Evolutionary conservation across 2,797 vertebrate species (phyloP), one percentile per base, ranked within the genome.

Genomic region (Neostethus bicornis): DNA sequence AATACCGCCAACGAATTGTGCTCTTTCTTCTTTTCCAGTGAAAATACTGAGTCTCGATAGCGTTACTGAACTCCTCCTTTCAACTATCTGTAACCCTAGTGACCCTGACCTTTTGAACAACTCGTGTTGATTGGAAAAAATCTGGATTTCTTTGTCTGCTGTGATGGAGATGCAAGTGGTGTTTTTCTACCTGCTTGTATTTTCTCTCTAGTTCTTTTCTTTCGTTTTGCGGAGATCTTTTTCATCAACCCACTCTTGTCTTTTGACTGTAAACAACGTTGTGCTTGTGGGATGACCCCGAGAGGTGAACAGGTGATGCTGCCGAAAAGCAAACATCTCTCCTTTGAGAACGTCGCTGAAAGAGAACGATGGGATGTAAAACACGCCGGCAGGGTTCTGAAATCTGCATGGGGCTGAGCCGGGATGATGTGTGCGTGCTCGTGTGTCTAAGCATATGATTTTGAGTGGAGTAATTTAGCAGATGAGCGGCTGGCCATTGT

Each of bases 401-500:
- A 67, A 61, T 39, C n/a, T 45, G 51, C n/a, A 31, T 48, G 46
- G 1, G 43, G 49, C 19, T 50, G 48, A 25, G 43, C n/a, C 11
- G 6, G 26, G 26, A n/a, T 25, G 17, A 20, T 42, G 54, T 48
- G 52, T 54, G 20, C 10, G 35, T 39, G 12, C 72, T 19, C 61
- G 66, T 78, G 73, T 60, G 59, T 61, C 43, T 50, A 26, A 83
- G 77, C 86, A 89, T 92, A 89, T 91, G 90, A 91, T 89, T 92
- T 89, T 87, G 84, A 90, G 86, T 84, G 75, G 75, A 91, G 87
- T 88, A 87, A 89, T 92, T 92, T 91, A 85, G 81, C 80, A 92
- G 90, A 92, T 91, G 91, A 87, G 80, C 77, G 37, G 31, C 73
- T 67, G 82, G 74, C 87, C 84, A 90, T 92, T 92, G 90, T 92